Conservation (phyloP, 2,797 vertebrate species). For the Enteromius afrohamiltoni region DNA sequence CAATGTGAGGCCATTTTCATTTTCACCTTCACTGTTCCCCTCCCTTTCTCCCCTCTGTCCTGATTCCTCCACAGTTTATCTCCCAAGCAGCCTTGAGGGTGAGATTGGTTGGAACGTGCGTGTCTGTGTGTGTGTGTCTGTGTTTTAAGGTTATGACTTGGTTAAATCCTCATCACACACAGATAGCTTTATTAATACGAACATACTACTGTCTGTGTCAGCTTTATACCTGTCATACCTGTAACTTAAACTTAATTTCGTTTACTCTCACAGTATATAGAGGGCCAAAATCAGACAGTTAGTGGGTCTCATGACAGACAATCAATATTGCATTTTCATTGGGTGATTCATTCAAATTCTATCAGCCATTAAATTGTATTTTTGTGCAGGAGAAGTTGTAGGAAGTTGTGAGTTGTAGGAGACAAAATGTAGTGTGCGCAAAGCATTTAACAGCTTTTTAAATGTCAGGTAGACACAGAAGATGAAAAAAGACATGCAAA, state of each 20-base stretch:
- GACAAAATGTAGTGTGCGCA: neutral
- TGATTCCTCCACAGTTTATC: conserved; percentile 55
- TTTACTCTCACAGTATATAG: neutral
- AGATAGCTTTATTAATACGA: neutral
- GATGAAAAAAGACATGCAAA: neutral
- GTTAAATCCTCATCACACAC: conserved; percentile 19
- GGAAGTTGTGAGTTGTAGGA: too few species aligned
- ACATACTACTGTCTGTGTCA: neutral
- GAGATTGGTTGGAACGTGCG: conserved; percentile 35
- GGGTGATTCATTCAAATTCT: neutral
- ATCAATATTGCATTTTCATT: neutral
- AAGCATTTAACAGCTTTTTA: neutral
- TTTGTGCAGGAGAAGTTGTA: too few species aligned
- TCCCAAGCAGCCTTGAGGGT: conserved; percentile 56
- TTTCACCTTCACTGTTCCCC: conserved; percentile 55
- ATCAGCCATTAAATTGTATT: neutral
- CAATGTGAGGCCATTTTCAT: conserved; percentile 46
- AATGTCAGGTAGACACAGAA: neutral
- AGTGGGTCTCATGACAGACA: neutral
- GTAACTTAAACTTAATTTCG: neutral
- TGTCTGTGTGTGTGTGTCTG: neutral
- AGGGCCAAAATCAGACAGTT: neutral
- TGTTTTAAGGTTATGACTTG: conserved; percentile 29
- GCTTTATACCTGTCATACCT: neutral
- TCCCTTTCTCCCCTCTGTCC: conserved; percentile 39